Evolutionary conservation across 2,888 invertebrate species (phyloP), one percentile per base, ranked within the genome.

Genomic region (Chirona hameri): DNA sequence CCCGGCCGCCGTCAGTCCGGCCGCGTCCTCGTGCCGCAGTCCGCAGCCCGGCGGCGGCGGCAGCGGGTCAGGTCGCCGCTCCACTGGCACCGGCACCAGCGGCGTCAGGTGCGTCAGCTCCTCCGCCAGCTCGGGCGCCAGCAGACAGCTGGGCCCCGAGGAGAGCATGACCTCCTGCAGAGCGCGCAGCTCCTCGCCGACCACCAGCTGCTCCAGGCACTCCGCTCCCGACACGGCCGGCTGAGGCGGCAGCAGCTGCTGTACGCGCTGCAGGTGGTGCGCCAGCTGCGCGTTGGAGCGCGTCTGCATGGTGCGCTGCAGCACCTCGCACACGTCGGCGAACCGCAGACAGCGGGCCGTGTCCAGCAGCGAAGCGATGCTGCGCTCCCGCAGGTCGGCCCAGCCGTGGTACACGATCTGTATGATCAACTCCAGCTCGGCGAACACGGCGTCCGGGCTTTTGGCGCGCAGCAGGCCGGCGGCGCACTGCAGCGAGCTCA

Each of bases 341-440:
- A 76, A 76, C 72, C 39, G 72, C 31, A 76, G 72, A 21, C 31
- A 31, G 31, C 72, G 18, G 3, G 72, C 72, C 39, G 72, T 76
- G 21, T 76, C 72, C 72, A 76, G 72, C 18, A 76, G 72, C 18
- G 72, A 76, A 21, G 12, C 39, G 31, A 76, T 76, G 21, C 72
- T 76, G 29, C 21, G 15, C 39, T 76, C 72, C 3, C 72, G 72
- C 18, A 76, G 24, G 14, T 76, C 39, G 4, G 21, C 72, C 72
- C 72, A 76, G 72, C 72, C 72, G 31, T 12, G 39, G 72, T 76
- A 76, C 5, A 76, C 39, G 72, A 76, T 31, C 3, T n/a, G 72
- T 39, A 76, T 0, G 72, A 76, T 76, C 31, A 76, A 39, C 39
- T 76, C 72, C 21, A 76, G 72, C 72, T 76, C 72, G 39, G 72